phyloP scores from a whole-genome alignment of 2,113 vertebrate species.

The Erythrolamprus reginae region DNA sequence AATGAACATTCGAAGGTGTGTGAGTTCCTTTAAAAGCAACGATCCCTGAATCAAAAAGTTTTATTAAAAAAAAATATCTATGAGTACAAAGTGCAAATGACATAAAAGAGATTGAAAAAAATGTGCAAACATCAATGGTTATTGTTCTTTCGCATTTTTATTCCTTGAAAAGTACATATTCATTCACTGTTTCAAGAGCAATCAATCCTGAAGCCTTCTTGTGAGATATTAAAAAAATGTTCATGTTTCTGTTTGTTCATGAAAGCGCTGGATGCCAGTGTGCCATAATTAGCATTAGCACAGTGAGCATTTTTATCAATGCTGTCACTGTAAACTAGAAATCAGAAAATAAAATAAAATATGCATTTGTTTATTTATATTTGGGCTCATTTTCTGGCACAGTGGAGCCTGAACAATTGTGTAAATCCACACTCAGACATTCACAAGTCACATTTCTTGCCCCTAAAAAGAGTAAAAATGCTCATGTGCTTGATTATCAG shows the following conservation, averaged over 20 bases:
- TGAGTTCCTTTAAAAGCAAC: neutral
- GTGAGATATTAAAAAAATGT: slow-evolving; percentile 55
- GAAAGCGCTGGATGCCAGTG: slow-evolving; percentile 48
- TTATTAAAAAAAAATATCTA: neutral
- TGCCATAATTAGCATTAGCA: slow-evolving; percentile 36
- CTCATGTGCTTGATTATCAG: slow-evolving; percentile 31
- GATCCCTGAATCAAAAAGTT: neutral
- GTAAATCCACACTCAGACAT: slow-evolving; percentile 36
- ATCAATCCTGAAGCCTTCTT: slow-evolving; percentile 44
- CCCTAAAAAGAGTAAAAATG: slow-evolving; percentile 54
- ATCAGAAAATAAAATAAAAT: slow-evolving; percentile 46
- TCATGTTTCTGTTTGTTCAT: slow-evolving; percentile 44
- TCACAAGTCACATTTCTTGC: slow-evolving; percentile 47
- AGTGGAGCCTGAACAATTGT: slow-evolving; percentile 57
- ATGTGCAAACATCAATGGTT: neutral
- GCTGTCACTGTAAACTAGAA: slow-evolving; percentile 43
- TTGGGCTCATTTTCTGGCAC: slow-evolving; percentile 11
- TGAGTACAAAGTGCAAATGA: neutral
- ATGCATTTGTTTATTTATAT: slow-evolving; percentile 52
- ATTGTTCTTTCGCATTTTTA: neutral
- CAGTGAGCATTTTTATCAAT: slow-evolving; percentile 52
- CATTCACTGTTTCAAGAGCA: slow-evolving; percentile 48
- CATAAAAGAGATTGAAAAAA: neutral
- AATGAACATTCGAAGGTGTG: neutral
- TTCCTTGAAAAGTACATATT: neutral